A percentile compares a stretch with the other conserved stretches of the same genome.
These are phyloP conservation scores for Manis crassicaudata DNA, from an alignment of 2,797 vertebrate genomes.

Conservation along the genomic window DNA sequence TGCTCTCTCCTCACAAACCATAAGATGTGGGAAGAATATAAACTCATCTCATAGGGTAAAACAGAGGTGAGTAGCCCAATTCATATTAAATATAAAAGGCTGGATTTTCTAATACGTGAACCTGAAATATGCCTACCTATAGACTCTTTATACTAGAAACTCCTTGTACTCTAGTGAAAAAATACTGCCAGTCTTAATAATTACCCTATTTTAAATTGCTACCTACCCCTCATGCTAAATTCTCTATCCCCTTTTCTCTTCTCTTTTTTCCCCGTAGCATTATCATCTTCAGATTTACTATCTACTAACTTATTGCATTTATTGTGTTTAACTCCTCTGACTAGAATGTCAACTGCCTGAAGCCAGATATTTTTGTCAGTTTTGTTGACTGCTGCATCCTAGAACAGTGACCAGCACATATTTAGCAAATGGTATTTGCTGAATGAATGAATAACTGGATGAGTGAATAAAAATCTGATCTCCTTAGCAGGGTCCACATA, in stretches of 20 bases:
- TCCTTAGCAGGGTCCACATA: background rate
- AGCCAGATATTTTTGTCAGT: background rate
- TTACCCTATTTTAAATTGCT: background rate
- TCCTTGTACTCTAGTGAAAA: background rate
- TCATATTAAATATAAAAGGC: background rate
- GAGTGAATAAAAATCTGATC: background rate
- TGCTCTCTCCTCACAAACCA: background rate
- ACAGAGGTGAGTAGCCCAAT: background rate
- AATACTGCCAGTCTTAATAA: background rate
- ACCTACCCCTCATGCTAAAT: background rate
- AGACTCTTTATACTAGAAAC: background rate
- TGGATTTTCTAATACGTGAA: background rate
- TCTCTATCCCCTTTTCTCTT: background rate
- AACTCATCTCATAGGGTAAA: background rate
- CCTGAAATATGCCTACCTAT: background rate
- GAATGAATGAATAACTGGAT: background rate
- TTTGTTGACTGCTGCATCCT: background rate
- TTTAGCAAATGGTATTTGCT: background rate
- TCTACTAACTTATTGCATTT: background rate
- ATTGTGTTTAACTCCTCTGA: background rate
- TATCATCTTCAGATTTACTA: background rate
- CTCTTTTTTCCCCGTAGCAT: background rate
- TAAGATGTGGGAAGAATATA: background rate
- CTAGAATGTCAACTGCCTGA: background rate
- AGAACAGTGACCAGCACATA: background rate